Conservation (phyloP, 2,113 vertebrate genomes). For the Anarhynchus alexandrinus region DNA sequence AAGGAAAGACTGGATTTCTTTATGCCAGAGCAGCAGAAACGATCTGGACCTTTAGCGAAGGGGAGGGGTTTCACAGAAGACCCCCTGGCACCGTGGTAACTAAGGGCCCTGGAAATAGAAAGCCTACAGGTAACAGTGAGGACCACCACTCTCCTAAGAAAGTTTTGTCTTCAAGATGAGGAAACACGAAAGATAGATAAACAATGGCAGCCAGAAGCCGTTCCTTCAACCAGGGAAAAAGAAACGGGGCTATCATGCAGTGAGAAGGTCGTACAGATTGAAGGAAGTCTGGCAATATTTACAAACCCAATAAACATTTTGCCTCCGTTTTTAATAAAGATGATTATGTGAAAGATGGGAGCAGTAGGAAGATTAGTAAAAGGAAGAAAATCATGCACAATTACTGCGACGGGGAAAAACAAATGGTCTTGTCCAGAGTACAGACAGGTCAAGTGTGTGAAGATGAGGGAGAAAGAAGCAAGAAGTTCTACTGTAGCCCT, state of each 20-base stretch:
- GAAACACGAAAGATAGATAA: background rate
- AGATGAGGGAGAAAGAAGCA: background rate
- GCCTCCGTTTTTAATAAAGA: background rate
- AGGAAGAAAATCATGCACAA: background rate
- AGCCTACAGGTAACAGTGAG: background rate
- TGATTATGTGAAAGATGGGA: background rate
- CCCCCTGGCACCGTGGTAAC: background rate
- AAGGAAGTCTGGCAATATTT: background rate
- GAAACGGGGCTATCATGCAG: background rate
- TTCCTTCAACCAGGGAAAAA: background rate
- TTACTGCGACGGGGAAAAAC: background rate
- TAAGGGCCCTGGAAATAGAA: background rate
- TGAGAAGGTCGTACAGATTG: background rate
- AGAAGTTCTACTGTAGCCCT: background rate
- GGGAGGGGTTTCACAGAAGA: background rate
- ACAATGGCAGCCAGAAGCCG: background rate
- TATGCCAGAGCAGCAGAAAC: background rate
- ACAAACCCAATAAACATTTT: background rate
- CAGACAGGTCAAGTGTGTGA: background rate
- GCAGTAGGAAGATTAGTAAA: background rate
- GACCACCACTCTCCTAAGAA: background rate
- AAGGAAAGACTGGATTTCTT: background rate
- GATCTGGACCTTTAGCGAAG: background rate
- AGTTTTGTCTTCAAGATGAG: background rate
- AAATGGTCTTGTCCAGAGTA: fast-evolving